Evolutionary conservation across 1,140 invertebrate species (phyloP).

Genomic region (Cherax destructor): DNA sequence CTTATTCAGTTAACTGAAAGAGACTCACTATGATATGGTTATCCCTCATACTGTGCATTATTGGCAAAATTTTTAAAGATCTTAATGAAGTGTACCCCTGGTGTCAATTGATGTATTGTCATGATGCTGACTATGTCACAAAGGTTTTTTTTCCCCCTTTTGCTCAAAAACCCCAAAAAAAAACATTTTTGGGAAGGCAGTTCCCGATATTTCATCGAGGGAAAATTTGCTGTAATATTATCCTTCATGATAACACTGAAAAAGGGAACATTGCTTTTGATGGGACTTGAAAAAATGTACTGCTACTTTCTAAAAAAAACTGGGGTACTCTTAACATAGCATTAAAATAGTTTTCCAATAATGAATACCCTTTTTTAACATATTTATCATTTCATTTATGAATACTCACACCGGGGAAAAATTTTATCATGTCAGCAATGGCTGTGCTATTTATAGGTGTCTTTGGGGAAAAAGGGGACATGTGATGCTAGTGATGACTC

Average conservation of each 20-base stretch:
- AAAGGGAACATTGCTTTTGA: constrained; percentile 24
- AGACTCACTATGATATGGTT: background rate
- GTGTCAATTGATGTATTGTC: background rate
- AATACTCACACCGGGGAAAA: background rate
- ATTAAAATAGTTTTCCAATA: background rate
- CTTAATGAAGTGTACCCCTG: background rate
- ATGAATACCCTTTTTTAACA: background rate
- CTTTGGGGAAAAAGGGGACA: constrained; percentile 17
- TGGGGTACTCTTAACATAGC: constrained; percentile 6
- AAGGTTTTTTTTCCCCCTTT: constrained; percentile 5
- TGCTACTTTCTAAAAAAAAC: background rate
- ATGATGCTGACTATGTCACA: constrained; percentile 15
- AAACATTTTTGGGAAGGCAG: constrained; percentile 10
- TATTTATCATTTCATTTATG: background rate
- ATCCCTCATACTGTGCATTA: background rate
- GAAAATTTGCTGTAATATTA: constrained; percentile 6
- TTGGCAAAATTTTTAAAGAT: background rate
- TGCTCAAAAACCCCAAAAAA: no score
- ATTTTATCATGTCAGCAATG: background rate
- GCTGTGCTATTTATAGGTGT: constrained; percentile 18
- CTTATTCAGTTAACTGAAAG: background rate
- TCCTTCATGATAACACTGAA: background rate
- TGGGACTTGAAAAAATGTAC: constrained; percentile 21
- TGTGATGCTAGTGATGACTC: constrained; percentile 19
- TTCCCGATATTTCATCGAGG: constrained; percentile 20